Conservation (phyloP, 2,797 vertebrate genomes). For the Picus viridis region DNA sequence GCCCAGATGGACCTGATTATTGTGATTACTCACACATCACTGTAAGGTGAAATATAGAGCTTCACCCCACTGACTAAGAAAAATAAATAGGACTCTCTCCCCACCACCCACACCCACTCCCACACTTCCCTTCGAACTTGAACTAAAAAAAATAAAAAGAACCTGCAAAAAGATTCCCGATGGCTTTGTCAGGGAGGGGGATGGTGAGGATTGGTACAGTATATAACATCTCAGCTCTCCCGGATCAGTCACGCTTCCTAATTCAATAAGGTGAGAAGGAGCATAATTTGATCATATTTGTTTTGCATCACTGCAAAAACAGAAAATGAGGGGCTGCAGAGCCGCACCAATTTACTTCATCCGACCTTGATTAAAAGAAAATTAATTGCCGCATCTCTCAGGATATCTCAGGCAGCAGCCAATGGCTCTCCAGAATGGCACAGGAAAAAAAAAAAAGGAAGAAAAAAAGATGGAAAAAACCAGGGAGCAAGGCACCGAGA, state of each 20-base stretch:
- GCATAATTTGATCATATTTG: constrained; percentile 99
- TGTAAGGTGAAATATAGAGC: constrained; percentile 46
- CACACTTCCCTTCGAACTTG: constrained; percentile 51
- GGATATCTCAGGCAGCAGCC: constrained; percentile 96
- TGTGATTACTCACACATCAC: constrained; percentile 50
- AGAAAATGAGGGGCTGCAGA: constrained; percentile 99
- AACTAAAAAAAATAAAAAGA: constrained; percentile 70
- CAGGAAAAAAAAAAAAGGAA: constrained; percentile 24
- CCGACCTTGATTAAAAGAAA: constrained; percentile 99
- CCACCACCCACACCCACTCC: constrained; percentile 66
- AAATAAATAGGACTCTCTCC: constrained; percentile 60
- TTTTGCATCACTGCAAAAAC: constrained; percentile 99
- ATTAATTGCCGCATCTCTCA: constrained; percentile 99
- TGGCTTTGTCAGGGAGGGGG: constrained; percentile 71
- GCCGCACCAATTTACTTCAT: constrained; percentile 99
- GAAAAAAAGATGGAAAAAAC: constrained; percentile 11
- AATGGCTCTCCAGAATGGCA: constrained; percentile 87
- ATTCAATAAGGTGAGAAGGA: constrained; percentile 99
- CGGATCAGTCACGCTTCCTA: constrained; percentile 99
- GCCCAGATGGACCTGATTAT: constrained; percentile 53
- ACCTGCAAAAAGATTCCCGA: constrained; percentile 86
- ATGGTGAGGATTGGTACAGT: constrained; percentile 76
- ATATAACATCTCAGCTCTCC: constrained; percentile 90
- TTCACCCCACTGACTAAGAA: constrained; percentile 58
- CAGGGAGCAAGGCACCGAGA: constrained; percentile 12